Evolutionary conservation across 1,140 invertebrate species (phyloP).

Genomic region (Drosophila lowei): DNA sequence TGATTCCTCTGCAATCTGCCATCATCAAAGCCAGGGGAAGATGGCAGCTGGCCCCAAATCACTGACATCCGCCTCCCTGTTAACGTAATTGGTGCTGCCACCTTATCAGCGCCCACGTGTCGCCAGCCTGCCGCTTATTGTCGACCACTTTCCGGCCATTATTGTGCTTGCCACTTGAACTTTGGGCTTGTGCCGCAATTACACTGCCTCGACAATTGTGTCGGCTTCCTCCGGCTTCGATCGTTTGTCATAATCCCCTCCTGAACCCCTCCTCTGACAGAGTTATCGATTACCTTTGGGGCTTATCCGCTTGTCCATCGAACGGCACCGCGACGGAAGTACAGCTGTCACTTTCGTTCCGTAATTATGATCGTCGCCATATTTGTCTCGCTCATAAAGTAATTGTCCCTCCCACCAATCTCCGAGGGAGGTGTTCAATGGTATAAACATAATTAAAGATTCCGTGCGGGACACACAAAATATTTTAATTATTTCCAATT

Average conservation of each 20-base stretch:
- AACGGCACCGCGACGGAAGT: constrained; percentile 51
- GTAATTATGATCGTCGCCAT: constrained; percentile 76
- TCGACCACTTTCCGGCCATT: constrained; percentile 73
- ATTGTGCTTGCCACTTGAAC: constrained; percentile 35
- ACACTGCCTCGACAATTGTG: constrained; percentile 40
- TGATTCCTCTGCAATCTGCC: constrained; percentile 44
- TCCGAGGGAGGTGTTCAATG: constrained; percentile 21
- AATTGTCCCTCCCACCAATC: constrained; percentile 49
- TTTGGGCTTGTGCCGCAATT: constrained; percentile 65
- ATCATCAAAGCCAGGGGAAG: constrained; percentile 29
- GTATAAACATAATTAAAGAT: constrained; percentile 57
- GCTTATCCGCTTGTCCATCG: constrained; percentile 26
- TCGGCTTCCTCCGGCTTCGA: constrained; percentile 52
- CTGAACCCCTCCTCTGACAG: neutral
- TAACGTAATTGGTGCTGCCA: constrained; percentile 22
- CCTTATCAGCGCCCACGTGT: constrained; percentile 77
- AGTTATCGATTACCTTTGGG: constrained; percentile 50
- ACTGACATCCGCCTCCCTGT: constrained; percentile 65
- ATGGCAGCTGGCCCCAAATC: constrained; percentile 60
- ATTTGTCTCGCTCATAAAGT: constrained; percentile 66
- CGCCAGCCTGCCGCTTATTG: constrained; percentile 49
- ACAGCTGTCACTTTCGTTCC: constrained; percentile 68
- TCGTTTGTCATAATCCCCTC: constrained; percentile 39
- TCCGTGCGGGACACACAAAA: constrained; percentile 36
- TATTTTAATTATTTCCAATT: constrained; percentile 79